Percentiles rank a stretch among this genome's conserved stretches.
Evolutionary conservation across 2,797 vertebrate species (phyloP).

Genomic region (Poecilia velifera): DNA sequence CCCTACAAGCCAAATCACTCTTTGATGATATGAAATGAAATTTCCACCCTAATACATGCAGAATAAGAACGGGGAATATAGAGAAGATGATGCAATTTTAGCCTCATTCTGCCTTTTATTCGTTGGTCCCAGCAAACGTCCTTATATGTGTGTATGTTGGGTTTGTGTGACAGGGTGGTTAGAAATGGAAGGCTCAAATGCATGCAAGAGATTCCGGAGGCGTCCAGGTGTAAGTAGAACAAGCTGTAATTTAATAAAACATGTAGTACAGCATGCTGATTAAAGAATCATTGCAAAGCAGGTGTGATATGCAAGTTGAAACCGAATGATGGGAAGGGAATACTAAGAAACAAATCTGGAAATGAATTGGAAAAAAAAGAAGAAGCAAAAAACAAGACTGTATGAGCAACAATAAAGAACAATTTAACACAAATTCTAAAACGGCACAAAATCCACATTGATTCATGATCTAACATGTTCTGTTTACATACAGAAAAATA

Average conservation of each 20-base stretch:
- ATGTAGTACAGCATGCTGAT: background rate
- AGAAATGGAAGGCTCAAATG: background rate
- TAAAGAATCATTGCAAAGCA: background rate
- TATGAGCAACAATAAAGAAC: background rate
- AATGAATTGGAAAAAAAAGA: background rate
- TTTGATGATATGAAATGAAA: constrained; percentile 35
- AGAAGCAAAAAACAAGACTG: background rate
- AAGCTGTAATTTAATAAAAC: background rate
- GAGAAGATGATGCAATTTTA: constrained; percentile 36
- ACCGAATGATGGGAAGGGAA: background rate
- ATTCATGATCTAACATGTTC: constrained; percentile 1
- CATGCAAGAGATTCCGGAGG: background rate
- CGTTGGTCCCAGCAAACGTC: background rate
- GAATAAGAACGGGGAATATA: constrained; percentile 38
- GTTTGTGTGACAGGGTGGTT: background rate
- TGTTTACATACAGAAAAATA: background rate
- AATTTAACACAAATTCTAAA: background rate
- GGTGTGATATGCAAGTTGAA: background rate
- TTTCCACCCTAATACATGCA: constrained; percentile 41
- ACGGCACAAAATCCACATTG: background rate
- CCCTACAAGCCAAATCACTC: background rate
- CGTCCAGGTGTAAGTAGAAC: background rate
- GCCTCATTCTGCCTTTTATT: constrained; percentile 6
- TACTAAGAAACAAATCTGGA: background rate
- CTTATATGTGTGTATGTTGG: background rate